These are phyloP conservation scores for Otis tarda DNA, from an alignment of 2,113 vertebrate genomes.

Conservation along the genomic window DNA sequence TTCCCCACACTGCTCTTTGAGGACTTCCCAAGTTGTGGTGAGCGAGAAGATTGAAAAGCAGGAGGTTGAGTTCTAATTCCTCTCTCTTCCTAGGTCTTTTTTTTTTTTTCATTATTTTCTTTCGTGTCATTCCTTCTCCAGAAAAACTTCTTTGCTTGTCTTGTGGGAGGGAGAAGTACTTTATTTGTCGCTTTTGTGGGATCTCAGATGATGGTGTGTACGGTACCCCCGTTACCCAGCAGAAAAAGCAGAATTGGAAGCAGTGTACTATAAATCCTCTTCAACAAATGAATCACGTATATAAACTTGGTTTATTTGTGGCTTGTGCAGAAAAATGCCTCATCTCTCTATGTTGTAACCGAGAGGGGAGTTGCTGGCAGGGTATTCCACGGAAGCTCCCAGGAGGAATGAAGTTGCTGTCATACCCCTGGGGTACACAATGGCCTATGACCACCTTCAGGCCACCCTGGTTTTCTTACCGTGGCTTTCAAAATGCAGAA, in stretches of 20 bases:
- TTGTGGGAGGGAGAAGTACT: not conserved
- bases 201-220: not conserved
- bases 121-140: not conserved
- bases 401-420: not conserved
- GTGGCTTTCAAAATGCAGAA: not conserved
- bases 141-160: not conserved
- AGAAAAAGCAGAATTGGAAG: not conserved
- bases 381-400: not conserved
- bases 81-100: not conserved
- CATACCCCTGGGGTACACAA: not conserved
- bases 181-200: not conserved
- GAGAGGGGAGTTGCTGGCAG: too few species aligned
- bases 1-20: not conserved
- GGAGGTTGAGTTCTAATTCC: not conserved
- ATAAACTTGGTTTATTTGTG: not conserved
- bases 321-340: not conserved
- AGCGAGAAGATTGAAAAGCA: not conserved
- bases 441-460: not conserved
- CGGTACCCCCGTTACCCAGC: not conserved
- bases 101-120: not conserved
- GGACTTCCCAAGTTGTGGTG: not conserved
- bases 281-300: too few species aligned
- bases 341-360: accelerated
- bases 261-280: not conserved
- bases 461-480: not conserved